Base-by-base conservation (phyloP, 2,797 vertebrate genomes). In the Eptatretus atami region DNA sequence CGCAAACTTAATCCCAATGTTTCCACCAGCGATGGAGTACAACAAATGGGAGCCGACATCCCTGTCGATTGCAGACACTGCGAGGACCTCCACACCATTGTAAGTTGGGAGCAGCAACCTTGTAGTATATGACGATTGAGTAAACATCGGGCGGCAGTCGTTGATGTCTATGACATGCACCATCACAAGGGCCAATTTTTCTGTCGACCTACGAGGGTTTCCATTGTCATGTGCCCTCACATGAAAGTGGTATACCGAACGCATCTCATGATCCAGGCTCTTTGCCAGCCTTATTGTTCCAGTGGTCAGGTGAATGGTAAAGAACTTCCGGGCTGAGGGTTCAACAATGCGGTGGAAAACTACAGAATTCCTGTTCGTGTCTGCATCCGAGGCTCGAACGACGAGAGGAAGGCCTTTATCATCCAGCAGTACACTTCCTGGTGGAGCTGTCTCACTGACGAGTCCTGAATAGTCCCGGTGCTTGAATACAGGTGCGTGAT, bases 301-400 rank as follows among this genome's bases (percentile, higher is more conserved):
- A 2, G 90, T 95, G 66, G 81, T 87, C 6, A 84, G 83, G 72
- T 98, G 88, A 12, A 96, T 83, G 0, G 83, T 83, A 69, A 98
- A 98, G 72, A 85, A 92, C 67, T 77, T 81, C 66, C 86, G 88
- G 65, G 90, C 90, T 2, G 78, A 86, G 64, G 87, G 83, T 68
- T 95, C 92, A 63, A 93, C 82, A 64, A 98, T 94, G 69, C 95
- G 82, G 73, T 93, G 96, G 15, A 85, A 79, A 63, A 98, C 76
- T 66, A 92, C 71, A 57, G 86, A 82, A 3, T 98, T 98, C 68
- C 84, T 86, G 73, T 87, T 92, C 64, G 77, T 79, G 72, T 96
- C 92, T 3, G 81, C 81, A 65, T 98, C 92, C 0, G 73, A 80
- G 55, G 87, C 90, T 69, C 76, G 81, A 68, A 98, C 90, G 12